These are phyloP conservation scores for Helicoverpa assulta DNA, from an alignment of 2,888 invertebrate species.

Conservation along the genomic window DNA sequence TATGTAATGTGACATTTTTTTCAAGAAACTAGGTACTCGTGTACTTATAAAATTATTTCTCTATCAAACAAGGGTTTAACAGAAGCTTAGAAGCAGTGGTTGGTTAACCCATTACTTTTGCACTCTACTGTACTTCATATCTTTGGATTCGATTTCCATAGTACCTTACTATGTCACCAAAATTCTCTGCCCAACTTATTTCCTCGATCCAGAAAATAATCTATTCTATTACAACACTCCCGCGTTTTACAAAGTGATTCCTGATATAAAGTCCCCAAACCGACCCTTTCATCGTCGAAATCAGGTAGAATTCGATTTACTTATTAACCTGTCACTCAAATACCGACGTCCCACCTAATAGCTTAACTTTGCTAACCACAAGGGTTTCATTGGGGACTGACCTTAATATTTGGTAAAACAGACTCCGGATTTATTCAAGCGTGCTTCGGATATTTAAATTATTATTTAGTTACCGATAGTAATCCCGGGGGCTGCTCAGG, in stretches of 20 bases:
- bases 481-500: neutral
- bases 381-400: constrained; percentile 16
- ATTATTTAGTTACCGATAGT: constrained; percentile 2
- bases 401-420: constrained; percentile 14
- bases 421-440: neutral
- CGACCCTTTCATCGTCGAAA: neutral
- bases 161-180: no score
- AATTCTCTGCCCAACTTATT: neutral
- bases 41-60: no score
- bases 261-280: neutral
- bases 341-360: constrained; percentile 17
- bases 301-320: constrained; percentile 6
- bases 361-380: constrained; percentile 33
- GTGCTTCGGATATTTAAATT: neutral
- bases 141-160: no score
- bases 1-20: no score
- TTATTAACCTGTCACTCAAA: constrained; percentile 31
- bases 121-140: no score
- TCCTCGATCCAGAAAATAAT: neutral
- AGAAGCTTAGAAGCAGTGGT: no score
- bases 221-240: neutral
- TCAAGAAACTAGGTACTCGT: no score
- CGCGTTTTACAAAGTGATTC: neutral
- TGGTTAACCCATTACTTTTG: no score
- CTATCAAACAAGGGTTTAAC: no score